Conservation (phyloP, 2,113 vertebrate species). For the Pionites leucogaster region DNA sequence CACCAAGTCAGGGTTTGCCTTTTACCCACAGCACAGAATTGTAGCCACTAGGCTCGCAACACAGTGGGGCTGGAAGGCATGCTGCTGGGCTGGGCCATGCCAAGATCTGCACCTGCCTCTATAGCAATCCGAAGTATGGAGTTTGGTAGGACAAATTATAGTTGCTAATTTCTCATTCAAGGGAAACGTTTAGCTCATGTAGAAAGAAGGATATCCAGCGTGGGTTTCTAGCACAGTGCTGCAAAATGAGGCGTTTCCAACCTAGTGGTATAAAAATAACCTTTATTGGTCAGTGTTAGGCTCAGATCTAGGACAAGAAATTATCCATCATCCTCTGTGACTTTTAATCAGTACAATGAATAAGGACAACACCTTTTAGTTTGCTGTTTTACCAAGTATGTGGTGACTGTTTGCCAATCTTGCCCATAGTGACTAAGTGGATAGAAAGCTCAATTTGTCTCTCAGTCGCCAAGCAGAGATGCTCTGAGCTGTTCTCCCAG, state of each 20-base stretch:
- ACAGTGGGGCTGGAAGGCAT: neutral
- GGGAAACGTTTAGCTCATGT: neutral
- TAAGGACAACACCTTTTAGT: neutral
- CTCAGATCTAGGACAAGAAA: neutral
- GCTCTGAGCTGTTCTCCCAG: neutral
- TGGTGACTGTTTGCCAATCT: neutral
- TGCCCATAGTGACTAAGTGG: neutral
- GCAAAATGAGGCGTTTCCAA: neutral
- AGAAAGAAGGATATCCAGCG: neutral
- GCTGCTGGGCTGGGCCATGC: neutral
- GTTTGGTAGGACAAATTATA: neutral
- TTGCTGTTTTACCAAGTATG: neutral
- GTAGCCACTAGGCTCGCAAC: neutral
- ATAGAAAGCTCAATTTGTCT: neutral
- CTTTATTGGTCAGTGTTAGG: neutral
- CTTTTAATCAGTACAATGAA: neutral
- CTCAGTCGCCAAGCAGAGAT: neutral
- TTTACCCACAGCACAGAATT: neutral
- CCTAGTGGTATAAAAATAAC: neutral
- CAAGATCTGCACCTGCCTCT: neutral
- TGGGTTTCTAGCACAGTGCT: neutral
- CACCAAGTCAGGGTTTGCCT: neutral
- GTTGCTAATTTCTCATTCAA: neutral
- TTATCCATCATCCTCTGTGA: neutral
- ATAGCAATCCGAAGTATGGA: accelerated